Evolutionary conservation across 2,888 invertebrate species (phyloP).

Genomic region (Hipparchia sbordonii): DNA sequence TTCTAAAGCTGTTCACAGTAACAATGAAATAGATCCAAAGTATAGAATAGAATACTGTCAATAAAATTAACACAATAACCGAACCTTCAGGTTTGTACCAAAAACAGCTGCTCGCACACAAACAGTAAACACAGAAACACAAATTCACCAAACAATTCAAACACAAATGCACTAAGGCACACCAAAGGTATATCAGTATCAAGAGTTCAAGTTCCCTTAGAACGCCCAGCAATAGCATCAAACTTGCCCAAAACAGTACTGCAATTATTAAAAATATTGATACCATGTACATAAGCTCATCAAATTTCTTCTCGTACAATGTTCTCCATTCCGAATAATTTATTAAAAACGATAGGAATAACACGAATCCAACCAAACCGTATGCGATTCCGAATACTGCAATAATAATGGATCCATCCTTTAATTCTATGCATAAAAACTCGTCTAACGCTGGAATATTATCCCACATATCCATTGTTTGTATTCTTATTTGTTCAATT

Average conservation of each 20-base stretch:
- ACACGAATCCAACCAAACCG: constrained; percentile 45
- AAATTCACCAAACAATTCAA: constrained; percentile 46
- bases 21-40: constrained; percentile 48
- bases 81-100: constrained; percentile 42
- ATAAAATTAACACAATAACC: constrained; percentile 37
- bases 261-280: constrained; percentile 40
- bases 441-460: constrained; percentile 34
- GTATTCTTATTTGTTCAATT: constrained; percentile 6
- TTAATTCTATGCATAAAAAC: constrained; percentile 49
- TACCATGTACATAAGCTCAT: constrained; percentile 45
- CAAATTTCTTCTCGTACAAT: constrained; percentile 47
- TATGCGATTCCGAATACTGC: constrained; percentile 47
- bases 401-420: constrained; percentile 44
- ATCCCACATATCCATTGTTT: constrained; percentile 36
- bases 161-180: constrained; percentile 43
- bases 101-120: constrained; percentile 46
- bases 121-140: constrained; percentile 44
- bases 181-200: constrained; percentile 48
- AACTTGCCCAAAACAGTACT: constrained; percentile 44
- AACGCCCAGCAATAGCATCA: constrained; percentile 46
- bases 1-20: constrained; percentile 49
- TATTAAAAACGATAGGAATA: constrained; percentile 45
- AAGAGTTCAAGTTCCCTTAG: constrained; percentile 37
- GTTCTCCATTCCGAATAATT: constrained; percentile 45
- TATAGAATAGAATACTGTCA: constrained; percentile 43